Evolutionary conservation across 2,888 invertebrate genomes (phyloP).

Genomic region (Odontomyia ornata): DNA sequence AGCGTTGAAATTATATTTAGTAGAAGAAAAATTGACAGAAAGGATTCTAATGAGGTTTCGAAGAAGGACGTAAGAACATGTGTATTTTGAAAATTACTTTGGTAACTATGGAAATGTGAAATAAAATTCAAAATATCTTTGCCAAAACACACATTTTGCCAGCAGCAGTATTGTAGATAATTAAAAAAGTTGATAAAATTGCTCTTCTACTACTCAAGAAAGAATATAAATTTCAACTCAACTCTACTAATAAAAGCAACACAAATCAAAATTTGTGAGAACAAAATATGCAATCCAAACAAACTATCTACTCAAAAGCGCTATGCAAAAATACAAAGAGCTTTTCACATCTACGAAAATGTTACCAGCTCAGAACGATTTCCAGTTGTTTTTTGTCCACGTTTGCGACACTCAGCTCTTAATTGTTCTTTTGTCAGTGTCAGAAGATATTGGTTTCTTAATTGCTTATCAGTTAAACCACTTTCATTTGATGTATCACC

Average conservation of each 20-base stretch:
- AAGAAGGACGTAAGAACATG: no score
- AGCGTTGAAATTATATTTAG: no score
- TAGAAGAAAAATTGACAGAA: no score
- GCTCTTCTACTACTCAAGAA: no score
- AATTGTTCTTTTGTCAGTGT: conserved; percentile 75
- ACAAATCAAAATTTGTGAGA: not conserved
- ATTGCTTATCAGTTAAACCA: conserved; percentile 54
- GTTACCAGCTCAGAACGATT: conserved; percentile 77
- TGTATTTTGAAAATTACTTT: no score
- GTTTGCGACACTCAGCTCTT: conserved; percentile 73
- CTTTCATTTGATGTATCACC: conserved; percentile 8
- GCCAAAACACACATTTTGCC: no score
- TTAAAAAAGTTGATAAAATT: no score
- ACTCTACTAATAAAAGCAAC: not conserved
- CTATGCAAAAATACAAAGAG: conserved; percentile 5
- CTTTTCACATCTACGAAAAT: conserved; percentile 15
- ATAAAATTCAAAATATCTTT: no score
- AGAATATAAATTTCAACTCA: not conserved
- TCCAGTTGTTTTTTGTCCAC: conserved; percentile 74
- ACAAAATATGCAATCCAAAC: not conserved
- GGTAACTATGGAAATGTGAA: no score
- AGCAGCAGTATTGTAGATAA: no score
- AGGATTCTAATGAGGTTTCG: no score
- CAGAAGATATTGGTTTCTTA: conserved; percentile 64
- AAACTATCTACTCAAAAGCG: not conserved